Evolutionary conservation across 2,888 invertebrate genomes (phyloP).

Genomic region (Drosophila subsilvestris): DNA sequence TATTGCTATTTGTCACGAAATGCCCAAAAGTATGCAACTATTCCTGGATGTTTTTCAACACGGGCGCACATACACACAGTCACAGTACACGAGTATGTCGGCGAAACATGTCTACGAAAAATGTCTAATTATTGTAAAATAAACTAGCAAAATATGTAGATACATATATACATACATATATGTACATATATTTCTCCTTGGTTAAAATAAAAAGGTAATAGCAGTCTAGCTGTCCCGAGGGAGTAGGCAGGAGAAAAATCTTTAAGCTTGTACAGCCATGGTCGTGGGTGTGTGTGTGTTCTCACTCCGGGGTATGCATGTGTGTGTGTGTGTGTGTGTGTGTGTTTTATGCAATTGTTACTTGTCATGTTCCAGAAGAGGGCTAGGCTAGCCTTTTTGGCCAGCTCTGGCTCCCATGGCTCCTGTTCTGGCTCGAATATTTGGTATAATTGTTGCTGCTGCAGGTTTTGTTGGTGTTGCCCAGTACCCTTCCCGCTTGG

Average conservation of each 20-base stretch:
- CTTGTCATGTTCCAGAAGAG: constrained; percentile 64
- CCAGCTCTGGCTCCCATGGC: neutral
- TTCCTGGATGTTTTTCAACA: too few relatives aligned
- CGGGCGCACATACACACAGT: too few relatives aligned
- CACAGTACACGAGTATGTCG: too few relatives aligned
- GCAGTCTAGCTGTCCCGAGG: constrained; percentile 14
- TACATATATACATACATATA: neutral
- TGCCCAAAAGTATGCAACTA: neutral
- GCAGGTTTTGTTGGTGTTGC: constrained; percentile 14
- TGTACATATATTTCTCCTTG: neutral
- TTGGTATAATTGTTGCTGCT: constrained; percentile 42
- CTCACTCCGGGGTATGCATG: too few relatives aligned
- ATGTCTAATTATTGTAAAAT: constrained; percentile 22
- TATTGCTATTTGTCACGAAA: neutral
- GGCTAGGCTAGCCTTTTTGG: constrained; percentile 34
- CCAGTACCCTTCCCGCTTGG: constrained; percentile 38
- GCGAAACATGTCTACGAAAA: constrained; percentile 2
- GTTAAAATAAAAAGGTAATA: constrained; percentile 6
- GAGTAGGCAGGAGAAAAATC: constrained; percentile 47
- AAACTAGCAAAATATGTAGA: neutral
- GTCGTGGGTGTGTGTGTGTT: neutral
- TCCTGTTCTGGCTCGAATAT: constrained; percentile 10
- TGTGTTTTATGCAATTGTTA: constrained; percentile 65
- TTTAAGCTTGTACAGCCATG: constrained; percentile 2
- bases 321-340: constrained; percentile 16